Evolutionary conservation across 1,140 invertebrate species (phyloP), one percentile per base, ranked within the genome.

Genomic region (Tachypleus tridentatus): DNA sequence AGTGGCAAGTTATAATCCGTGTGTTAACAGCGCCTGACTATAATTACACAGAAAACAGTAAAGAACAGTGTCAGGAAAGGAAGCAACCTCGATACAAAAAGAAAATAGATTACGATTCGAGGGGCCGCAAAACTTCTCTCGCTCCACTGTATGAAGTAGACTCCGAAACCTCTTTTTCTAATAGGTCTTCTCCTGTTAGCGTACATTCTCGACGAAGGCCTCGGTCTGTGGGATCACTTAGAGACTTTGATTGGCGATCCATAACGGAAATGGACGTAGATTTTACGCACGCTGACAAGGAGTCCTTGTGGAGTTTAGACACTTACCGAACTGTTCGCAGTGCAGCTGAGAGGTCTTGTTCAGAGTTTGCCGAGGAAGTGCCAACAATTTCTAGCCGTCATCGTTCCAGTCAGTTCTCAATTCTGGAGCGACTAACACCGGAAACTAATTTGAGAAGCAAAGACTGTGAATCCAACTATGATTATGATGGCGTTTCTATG

Each of bases 1-100:
- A 91, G 70, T 94, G 92, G 92, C 90, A 94, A 73, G 89, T 94
- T 9, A 93, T 94, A 63, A 93, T 95, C 52, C 80, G 91, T 0
- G 90, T 94, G 29, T 74, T 95, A 58, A 85, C 89, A 0, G 88
- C 89, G 0, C 84, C 86, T 1, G 5, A 74, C 71, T 29, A 29
- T 29, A 54, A 64, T 50, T 48, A 60, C 67, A 73, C 5, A 71
- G 74, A 57, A 74, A 75, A 50, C 75, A 76, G 66, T 77, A 7
- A 74, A 74, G 66, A 70, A 76, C 81, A 76, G 67, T 78, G 74
- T 51, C 11, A 51, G 4, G 64, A 63, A 51, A 49, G 61, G 29
- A 48, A 81, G 79, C 75, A 78, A 77, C 72, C 73, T 66, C 59
- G 77, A 76, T 49, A 73, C 73, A 56, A 77, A 75, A 65, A 73